These are phyloP conservation scores for Trichosurus vulpecula DNA, from an alignment of 2,797 vertebrate genomes.

Conservation along the genomic window DNA sequence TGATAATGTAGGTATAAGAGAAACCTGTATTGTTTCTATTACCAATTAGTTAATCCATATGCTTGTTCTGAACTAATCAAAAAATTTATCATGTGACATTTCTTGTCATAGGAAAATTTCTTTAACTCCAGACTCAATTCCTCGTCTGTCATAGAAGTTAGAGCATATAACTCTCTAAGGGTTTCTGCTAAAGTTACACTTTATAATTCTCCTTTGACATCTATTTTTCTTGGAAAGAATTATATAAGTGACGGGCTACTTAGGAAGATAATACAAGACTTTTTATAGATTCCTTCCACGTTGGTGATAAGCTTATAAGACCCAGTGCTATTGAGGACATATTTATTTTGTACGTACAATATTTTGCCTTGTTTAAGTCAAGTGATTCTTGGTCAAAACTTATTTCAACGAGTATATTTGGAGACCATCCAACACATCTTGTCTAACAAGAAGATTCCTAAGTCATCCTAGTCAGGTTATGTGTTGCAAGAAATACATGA, in stretches of 20 bases:
- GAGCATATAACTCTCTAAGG: background rate
- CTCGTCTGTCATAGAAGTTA: background rate
- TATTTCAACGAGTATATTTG: conserved; percentile 25
- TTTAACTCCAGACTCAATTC: background rate
- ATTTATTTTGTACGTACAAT: background rate
- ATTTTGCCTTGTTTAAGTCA: background rate
- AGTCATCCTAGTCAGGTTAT: background rate
- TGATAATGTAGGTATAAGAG: background rate
- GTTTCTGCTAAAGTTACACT: background rate
- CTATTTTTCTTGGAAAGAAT: conserved; percentile 30
- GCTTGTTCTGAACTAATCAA: background rate
- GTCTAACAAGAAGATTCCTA: background rate
- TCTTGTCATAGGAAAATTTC: background rate
- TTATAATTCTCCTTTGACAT: background rate
- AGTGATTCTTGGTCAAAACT: conserved; percentile 21
- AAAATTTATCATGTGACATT: background rate
- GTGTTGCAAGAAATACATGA: background rate
- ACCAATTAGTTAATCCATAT: background rate
- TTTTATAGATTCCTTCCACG: conserved; percentile 2
- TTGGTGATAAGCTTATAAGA: conserved; percentile 16
- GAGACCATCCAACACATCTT: background rate
- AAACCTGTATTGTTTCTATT: background rate
- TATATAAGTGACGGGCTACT: conserved; percentile 23
- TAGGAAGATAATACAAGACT: background rate
- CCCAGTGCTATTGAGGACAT: background rate